Evolutionary conservation across 2,888 invertebrate genomes (phyloP), one percentile per base, ranked within the genome.

Genomic region (Nemotelus pantherinus): DNA sequence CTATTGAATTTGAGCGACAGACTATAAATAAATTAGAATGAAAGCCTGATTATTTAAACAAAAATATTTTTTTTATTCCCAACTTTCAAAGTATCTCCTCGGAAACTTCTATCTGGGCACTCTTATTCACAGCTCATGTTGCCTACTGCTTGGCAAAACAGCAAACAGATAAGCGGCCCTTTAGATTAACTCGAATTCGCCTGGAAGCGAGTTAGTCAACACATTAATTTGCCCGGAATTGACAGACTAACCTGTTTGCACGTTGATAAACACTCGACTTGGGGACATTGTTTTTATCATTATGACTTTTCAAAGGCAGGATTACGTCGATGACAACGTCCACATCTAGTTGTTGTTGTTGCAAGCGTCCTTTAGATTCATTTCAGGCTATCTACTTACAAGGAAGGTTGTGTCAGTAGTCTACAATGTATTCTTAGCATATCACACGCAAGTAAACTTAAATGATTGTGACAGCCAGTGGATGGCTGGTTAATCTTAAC

Each of bases 191-290:
- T 57, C 2, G 47, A 57, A 57, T n/a, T 43, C 25, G 57, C 57
- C 45, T 58, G 5, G 57, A 43, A 58, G 57, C 57, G 44, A 70
- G 25, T 53, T 39, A 53, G 50, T 43, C 47, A 71, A 71, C 47
- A 70, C 68, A 77, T 77, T 79, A 74, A 75, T 79, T 79, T 68
- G 77, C 63, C 48, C 75, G 45, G 75, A 78, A 77, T 72, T 78
- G 77, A 77, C 79, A 72, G 77, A 68, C 68, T 70, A 79, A 79
- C 79, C 79, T 79, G 79, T 79, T 79, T 77, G 65, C 79, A 75
- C 47, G 47, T 77, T 68, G 75, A 79, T 77, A 77, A 79, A 79
- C 79, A 77, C 77, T 77, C 53, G 75, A 7, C 63, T 45, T n/a
- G 74, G 47, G 47, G 43, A 70, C 70, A 55, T 55, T 43, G 74